Conservation (phyloP, 2,113 vertebrate genomes). For the Vireo altiloquus region DNA sequence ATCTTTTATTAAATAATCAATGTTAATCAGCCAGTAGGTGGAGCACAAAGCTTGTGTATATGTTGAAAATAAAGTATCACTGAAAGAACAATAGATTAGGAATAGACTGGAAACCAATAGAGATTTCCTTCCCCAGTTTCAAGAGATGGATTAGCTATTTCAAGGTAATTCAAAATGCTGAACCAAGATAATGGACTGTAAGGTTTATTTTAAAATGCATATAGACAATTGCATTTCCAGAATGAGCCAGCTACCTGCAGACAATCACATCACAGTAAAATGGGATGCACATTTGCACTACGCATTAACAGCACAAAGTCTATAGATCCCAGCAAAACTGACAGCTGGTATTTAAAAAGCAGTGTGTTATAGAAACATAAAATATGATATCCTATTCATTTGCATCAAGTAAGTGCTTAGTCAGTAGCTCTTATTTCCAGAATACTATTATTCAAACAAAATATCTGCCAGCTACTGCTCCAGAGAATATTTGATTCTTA, state of each 20-base stretch:
- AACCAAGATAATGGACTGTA: background rate
- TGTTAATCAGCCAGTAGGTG: conserved; percentile 38
- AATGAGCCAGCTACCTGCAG: background rate
- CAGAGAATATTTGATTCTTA: background rate
- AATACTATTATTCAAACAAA: background rate
- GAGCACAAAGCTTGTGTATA: conserved; percentile 17
- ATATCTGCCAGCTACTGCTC: background rate
- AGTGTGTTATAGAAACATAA: background rate
- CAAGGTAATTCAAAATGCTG: background rate
- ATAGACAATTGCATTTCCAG: background rate
- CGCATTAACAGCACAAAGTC: background rate
- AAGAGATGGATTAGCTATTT: background rate
- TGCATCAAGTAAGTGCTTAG: background rate
- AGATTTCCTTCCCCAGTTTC: background rate
- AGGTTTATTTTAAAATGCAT: background rate
- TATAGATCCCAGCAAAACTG: background rate
- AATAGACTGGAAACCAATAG: background rate
- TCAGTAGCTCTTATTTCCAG: background rate
- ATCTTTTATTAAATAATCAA: background rate
- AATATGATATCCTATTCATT: background rate
- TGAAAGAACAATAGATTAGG: background rate
- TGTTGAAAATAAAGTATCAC: background rate
- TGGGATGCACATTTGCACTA: background rate
- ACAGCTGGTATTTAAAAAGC: background rate
- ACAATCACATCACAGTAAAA: background rate